These are phyloP conservation scores for Sycobia sp. DNA, from an alignment of 1,140 invertebrate genomes.

Conservation along the genomic window DNA sequence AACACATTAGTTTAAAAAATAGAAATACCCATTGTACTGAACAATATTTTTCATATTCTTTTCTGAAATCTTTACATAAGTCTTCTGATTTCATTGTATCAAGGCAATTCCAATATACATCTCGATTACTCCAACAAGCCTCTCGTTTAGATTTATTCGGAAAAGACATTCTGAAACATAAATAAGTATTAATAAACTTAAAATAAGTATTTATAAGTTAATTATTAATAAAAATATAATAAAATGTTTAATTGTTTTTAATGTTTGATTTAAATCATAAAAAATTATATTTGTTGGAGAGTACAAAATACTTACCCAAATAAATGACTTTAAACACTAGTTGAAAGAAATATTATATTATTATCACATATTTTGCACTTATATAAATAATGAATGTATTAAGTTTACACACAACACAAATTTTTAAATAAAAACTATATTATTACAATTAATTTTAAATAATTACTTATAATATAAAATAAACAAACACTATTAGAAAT, in stretches of 20 bases:
- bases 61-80: constrained; percentile 74
- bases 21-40: constrained; percentile 79
- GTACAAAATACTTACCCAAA: constrained; percentile 12
- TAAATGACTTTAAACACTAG: background rate
- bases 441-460: background rate
- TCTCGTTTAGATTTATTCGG: constrained; percentile 80
- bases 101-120: constrained; percentile 89
- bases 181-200: constrained; percentile 12
- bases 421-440: background rate
- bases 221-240: background rate
- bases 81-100: constrained; percentile 68
- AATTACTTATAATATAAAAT: background rate
- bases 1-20: constrained; percentile 21
- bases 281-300: constrained; percentile 1
- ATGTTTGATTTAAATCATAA: too few relatives aligned
- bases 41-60: constrained; percentile 81
- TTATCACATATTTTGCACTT: constrained; percentile 18
- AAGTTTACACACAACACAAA: background rate
- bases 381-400: background rate
- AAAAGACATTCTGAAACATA: constrained; percentile 77
- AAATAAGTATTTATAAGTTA: background rate
- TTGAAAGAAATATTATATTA: background rate
- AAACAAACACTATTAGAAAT: too few relatives aligned
- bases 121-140: constrained; percentile 83
- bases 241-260: too few relatives aligned